These are phyloP conservation scores for Equus przewalskii DNA, from an alignment of 2,113 vertebrate genomes.

Conservation along the genomic window DNA sequence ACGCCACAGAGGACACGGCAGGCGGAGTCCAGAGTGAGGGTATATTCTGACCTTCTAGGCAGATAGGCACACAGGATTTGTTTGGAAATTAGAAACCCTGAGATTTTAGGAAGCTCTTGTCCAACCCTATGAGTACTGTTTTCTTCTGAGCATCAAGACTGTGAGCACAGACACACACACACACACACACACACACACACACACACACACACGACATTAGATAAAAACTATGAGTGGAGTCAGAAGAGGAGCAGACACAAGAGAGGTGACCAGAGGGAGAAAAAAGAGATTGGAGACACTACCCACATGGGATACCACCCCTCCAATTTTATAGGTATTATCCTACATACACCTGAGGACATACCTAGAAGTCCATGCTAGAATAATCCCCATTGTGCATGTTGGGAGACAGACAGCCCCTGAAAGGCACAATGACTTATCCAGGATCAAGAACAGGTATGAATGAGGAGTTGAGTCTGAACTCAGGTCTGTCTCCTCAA, in stretches of 20 bases:
- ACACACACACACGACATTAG: background rate
- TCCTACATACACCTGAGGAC: background rate
- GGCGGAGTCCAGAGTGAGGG: background rate
- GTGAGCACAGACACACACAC: background rate
- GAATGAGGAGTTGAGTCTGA: background rate
- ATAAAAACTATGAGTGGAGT: background rate
- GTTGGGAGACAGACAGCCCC: background rate
- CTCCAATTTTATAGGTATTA: background rate
- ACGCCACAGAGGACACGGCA: background rate
- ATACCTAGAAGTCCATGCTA: background rate
- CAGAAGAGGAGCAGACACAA: background rate
- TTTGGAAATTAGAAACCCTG: background rate
- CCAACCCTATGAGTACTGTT: background rate
- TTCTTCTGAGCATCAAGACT: background rate
- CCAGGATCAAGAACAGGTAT: background rate
- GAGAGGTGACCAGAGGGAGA: background rate
- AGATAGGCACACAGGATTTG: background rate
- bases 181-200: background rate
- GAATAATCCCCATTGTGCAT: background rate
- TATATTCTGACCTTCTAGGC: background rate
- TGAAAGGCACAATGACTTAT: background rate
- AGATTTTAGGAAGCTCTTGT: background rate
- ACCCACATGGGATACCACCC: background rate
- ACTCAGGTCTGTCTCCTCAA: background rate
- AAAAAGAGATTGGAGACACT: background rate